Conservation (phyloP, 2,113 vertebrate genomes). For the Halcyon malimbica region DNA sequence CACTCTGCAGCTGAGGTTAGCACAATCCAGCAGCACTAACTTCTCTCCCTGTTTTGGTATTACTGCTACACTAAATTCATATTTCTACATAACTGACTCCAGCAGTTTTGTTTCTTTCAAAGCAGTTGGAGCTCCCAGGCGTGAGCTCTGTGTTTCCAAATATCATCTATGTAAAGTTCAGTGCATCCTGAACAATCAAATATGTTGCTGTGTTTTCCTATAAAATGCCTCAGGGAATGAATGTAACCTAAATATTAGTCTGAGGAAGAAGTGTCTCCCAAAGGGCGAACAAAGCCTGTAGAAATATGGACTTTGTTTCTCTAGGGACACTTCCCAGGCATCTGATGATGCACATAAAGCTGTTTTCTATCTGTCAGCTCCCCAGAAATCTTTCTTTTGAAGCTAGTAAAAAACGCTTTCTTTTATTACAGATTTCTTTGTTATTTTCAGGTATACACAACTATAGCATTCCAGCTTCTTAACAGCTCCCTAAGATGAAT, state of each 20-base stretch:
- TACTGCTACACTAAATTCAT: not conserved
- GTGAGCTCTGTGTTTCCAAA: constrained; percentile 4
- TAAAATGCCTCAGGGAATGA: constrained; percentile 18
- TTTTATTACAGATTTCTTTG: not conserved
- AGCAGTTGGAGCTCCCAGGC: not conserved
- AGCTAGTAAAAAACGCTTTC: not conserved
- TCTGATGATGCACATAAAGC: not conserved
- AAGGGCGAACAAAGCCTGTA: not conserved
- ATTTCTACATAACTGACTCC: not conserved
- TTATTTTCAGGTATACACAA: not conserved
- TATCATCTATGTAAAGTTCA: constrained; percentile 52
- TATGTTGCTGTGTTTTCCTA: not conserved
- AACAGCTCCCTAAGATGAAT: not conserved
- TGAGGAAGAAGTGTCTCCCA: not conserved
- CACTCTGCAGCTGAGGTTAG: not conserved
- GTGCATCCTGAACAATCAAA: constrained; percentile 14
- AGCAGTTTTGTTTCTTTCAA: not conserved
- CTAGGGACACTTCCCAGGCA: not conserved
- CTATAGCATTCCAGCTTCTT: not conserved
- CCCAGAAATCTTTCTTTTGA: not conserved
- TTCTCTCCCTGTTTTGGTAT: not conserved
- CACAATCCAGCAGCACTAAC: not conserved
- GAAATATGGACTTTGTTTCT: not conserved
- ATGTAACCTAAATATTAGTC: constrained; percentile 29
- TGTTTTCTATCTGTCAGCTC: constrained; percentile 5